Conservation (phyloP, 2,113 vertebrate species). For the Shinisaurus crocodilurus region DNA sequence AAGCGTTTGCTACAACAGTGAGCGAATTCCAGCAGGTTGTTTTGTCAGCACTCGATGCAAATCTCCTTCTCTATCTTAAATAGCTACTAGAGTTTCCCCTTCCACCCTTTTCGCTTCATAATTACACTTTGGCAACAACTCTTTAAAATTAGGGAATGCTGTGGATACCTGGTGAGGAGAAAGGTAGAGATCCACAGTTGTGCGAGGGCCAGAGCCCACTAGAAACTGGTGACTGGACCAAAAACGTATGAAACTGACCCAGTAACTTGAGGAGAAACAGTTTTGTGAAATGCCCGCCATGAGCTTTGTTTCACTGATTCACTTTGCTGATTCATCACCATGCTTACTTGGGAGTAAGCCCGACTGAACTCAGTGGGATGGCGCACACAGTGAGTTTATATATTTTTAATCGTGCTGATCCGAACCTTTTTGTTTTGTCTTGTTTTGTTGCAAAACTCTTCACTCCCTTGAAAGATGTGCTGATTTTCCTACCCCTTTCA, state of each 20-base stretch:
- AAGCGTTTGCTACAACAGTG: constrained; percentile 36
- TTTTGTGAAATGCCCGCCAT: background rate
- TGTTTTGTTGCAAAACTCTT: no score
- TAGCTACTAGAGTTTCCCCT: background rate
- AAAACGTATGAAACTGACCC: background rate
- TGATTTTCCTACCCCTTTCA: no score
- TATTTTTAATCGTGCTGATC: no score
- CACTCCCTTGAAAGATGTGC: no score
- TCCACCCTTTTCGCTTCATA: constrained; percentile 1
- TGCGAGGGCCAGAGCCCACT: rapidly evolving
- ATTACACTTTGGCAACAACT: constrained; percentile 41
- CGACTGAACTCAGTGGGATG: no score
- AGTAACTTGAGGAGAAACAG: background rate
- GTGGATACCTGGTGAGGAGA: background rate
- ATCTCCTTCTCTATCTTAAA: constrained; percentile 9
- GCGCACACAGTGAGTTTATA: no score
- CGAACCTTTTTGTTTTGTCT: no score
- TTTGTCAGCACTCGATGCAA: constrained; percentile 35
- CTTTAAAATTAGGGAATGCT: constrained; percentile 12
- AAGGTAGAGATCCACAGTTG: background rate
- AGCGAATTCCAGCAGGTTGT: constrained; percentile 38
- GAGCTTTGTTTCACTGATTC: no score
- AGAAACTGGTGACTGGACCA: background rate
- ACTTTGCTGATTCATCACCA: no score
- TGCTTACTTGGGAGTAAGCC: no score